Conservation (phyloP, 1,140 invertebrate species). For the Nymphalis io region DNA sequence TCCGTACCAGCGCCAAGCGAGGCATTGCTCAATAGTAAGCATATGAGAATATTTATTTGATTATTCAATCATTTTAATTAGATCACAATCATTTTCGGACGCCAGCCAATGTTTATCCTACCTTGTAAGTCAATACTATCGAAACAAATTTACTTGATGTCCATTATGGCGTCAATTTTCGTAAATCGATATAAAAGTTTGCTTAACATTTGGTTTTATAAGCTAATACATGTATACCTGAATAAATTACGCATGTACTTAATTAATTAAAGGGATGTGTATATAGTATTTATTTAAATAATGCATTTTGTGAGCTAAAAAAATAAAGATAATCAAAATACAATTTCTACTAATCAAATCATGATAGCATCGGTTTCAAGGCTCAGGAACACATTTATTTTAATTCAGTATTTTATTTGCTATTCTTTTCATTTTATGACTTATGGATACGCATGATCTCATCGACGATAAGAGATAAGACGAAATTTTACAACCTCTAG, state of each 20-base stretch:
- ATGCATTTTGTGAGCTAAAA: background rate
- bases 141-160: constrained; percentile 4
- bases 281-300: background rate
- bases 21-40: constrained; percentile 76
- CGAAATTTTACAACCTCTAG: constrained; percentile 9
- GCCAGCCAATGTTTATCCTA: constrained; percentile 5
- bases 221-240: no score
- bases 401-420: constrained; percentile 26
- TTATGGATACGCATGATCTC: constrained; percentile 18
- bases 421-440: background rate
- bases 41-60: background rate
- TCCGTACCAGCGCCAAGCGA: constrained; percentile 70
- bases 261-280: background rate
- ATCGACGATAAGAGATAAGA: constrained; percentile 30
- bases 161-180: constrained; percentile 43
- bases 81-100: background rate
- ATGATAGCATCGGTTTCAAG: background rate
- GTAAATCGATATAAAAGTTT: constrained; percentile 33
- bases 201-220: background rate
- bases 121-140: constrained; percentile 4
- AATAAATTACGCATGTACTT: no score
- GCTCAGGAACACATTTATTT: background rate
- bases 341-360: background rate
- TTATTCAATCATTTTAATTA: background rate
- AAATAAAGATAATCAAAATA: background rate